These are phyloP conservation scores for Mythimna pallens DNA, from an alignment of 2,888 invertebrate genomes.

Conservation along the genomic window DNA sequence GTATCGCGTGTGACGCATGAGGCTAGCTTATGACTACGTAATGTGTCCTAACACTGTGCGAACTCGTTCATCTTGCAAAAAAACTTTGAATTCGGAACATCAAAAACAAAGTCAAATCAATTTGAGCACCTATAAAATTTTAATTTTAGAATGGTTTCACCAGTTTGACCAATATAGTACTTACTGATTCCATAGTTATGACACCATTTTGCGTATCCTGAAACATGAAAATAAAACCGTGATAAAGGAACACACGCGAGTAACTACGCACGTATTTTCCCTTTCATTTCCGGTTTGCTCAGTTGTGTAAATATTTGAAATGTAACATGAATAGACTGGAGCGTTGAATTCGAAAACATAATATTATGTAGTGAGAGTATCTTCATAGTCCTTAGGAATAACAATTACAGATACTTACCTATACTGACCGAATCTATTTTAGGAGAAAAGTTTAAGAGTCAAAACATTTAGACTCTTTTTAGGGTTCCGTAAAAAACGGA, in stretches of 20 bases:
- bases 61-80: constrained; percentile 28
- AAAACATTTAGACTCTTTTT: not conserved
- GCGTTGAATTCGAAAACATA: constrained; percentile 34
- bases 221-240: constrained; percentile 44
- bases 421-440: not conserved
- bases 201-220: constrained; percentile 25
- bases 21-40: constrained; percentile 43
- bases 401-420: not conserved
- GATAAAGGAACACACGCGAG: constrained; percentile 39
- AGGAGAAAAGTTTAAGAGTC: not conserved
- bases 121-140: not conserved
- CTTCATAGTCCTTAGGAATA: not conserved
- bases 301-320: constrained; percentile 59
- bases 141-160: constrained; percentile 25
- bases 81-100: constrained; percentile 11
- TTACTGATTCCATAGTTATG: constrained; percentile 4
- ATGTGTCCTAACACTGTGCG: constrained; percentile 20
- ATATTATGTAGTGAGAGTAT: constrained; percentile 4
- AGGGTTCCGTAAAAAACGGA: no score
- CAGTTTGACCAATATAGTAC: not conserved
- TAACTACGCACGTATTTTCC: constrained; percentile 51
- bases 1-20: constrained; percentile 38
- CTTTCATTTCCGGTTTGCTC: constrained; percentile 58
- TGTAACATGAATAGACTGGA: constrained; percentile 48
- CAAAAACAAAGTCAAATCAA: constrained; percentile 17